phyloP scores from a whole-genome alignment of 2,113 vertebrate genomes.

The Mormoops blainvillei region DNA sequence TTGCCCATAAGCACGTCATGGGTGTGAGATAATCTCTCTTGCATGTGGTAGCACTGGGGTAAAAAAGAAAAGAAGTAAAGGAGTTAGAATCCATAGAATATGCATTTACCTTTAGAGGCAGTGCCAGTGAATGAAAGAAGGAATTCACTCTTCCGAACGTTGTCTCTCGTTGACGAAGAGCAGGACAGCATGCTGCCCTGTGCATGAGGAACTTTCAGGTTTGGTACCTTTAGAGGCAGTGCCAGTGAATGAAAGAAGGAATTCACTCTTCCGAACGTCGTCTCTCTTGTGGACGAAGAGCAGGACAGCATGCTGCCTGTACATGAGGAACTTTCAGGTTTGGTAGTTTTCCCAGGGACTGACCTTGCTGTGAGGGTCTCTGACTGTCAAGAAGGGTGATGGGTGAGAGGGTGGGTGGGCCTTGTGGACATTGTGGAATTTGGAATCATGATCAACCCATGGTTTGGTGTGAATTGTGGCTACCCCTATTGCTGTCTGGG shows the following conservation, averaged over 20 bases:
- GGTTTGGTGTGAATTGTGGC: neutral
- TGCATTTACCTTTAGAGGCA: neutral
- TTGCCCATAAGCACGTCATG: neutral
- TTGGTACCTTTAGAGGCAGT: rapidly evolving
- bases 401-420: neutral
- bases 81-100: neutral
- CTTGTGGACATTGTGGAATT: rapidly evolving
- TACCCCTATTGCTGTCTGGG: neutral
- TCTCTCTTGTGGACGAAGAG: neutral
- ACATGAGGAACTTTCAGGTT: neutral
- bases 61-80: neutral
- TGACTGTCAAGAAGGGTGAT: neutral
- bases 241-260: neutral
- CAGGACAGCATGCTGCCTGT: neutral
- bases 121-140: neutral
- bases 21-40: neutral
- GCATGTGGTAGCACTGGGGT: rapidly evolving
- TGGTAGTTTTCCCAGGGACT: neutral
- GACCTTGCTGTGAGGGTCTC: neutral
- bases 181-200: neutral
- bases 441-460: rapidly evolving
- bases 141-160: neutral
- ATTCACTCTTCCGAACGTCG: rapidly evolving
- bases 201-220: neutral
- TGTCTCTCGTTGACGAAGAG: neutral